These are phyloP conservation scores for Hirundichthys speculiger DNA, from an alignment of 2,113 vertebrate species.

Conservation along the genomic window DNA sequence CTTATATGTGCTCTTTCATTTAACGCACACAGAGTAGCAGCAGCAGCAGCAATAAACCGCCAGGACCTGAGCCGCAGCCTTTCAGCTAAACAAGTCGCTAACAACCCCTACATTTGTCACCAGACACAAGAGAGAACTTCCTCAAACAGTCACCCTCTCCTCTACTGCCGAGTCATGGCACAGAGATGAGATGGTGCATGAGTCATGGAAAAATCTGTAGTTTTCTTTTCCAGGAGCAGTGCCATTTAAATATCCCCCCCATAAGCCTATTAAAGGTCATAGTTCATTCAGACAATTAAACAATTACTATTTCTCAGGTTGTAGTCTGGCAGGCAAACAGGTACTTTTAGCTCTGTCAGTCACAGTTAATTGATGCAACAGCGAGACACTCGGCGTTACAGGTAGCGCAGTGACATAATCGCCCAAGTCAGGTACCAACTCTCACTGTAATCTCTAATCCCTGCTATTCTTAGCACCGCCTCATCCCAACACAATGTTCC, in stretches of 20 bases:
- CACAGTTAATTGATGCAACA: slow-evolving; percentile 52
- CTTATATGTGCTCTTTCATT: slow-evolving; percentile 17
- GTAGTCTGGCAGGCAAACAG: slow-evolving; percentile 25
- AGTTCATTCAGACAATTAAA: slow-evolving; percentile 21
- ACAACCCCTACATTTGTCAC: slow-evolving; percentile 44
- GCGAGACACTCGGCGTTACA: slow-evolving; percentile 21
- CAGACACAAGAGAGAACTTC: slow-evolving; percentile 43
- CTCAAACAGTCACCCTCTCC: slow-evolving; percentile 35
- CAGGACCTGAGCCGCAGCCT: slow-evolving; percentile 45
- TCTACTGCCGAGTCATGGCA: slow-evolving; percentile 35
- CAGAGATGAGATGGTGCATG: slow-evolving; percentile 16
- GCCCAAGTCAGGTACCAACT: slow-evolving; percentile 52
- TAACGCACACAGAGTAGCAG: slow-evolving; percentile 23
- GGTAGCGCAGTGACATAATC: slow-evolving; percentile 72
- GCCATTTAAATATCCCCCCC: slow-evolving; percentile 6
- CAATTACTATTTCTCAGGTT: not conserved
- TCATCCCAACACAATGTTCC: slow-evolving; percentile 34
- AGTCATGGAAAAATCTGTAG: slow-evolving; percentile 26
- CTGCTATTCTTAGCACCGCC: slow-evolving; percentile 72
- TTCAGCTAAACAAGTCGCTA: slow-evolving; percentile 53
- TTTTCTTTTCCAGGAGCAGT: slow-evolving; percentile 11
- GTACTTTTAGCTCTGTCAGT: slow-evolving; percentile 39
- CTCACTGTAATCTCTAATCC: slow-evolving; percentile 81
- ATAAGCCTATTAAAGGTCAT: slow-evolving; percentile 14
- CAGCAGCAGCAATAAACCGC: slow-evolving; percentile 21